Percentiles rank a stretch among this genome's conserved stretches.
Evolutionary conservation across 1,140 invertebrate genomes (phyloP).

Genomic region (Brachionus paranguensis): DNA sequence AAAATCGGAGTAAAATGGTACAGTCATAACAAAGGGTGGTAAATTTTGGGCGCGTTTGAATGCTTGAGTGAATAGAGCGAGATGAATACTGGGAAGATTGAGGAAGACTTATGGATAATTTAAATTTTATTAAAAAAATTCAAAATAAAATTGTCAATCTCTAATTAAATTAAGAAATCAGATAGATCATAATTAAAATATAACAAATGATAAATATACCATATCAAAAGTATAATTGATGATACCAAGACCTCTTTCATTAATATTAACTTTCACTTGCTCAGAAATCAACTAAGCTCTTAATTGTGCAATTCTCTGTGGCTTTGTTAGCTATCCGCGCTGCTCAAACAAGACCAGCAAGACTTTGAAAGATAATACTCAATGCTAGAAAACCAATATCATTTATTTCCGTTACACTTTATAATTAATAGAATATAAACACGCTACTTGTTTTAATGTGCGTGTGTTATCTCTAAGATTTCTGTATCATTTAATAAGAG

Average conservation of each 20-base stretch:
- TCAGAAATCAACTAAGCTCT: neutral
- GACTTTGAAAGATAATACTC: neutral
- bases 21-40: too few relatives aligned
- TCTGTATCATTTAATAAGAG: slow-evolving; percentile 20
- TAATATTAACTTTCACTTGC: neutral
- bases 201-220: too few relatives aligned
- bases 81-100: too few relatives aligned
- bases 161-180: too few relatives aligned
- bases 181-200: too few relatives aligned
- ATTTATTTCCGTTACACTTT: slow-evolving; percentile 31
- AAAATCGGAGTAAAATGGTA: too few relatives aligned
- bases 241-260: neutral
- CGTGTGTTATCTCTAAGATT: slow-evolving; percentile 23
- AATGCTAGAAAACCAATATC: neutral
- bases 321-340: neutral
- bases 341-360: neutral
- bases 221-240: neutral
- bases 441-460: slow-evolving; percentile 6
- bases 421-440: slow-evolving; percentile 21
- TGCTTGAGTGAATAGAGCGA: too few relatives aligned
- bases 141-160: too few relatives aligned
- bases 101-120: too few relatives aligned
- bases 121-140: too few relatives aligned
- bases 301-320: neutral
- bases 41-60: too few relatives aligned